A percentile compares a stretch with the other conserved stretches of the same genome.
Conservation (phyloP, 2,888 invertebrate genomes). For the Trichacis sp. region DNA sequence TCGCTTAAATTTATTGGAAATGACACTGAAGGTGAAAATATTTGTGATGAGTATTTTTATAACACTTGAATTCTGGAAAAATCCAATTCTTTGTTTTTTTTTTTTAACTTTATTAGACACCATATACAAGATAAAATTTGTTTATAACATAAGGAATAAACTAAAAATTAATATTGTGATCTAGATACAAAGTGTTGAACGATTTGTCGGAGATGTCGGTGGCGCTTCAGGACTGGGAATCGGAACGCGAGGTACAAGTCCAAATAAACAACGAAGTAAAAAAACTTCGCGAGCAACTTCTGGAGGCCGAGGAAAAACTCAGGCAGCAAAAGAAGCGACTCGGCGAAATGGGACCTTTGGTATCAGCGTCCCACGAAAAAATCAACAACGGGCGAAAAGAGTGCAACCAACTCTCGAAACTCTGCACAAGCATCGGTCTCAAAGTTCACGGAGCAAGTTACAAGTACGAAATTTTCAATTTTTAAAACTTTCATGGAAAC, state of each 20-base stretch:
- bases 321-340: slow-evolving; percentile 55
- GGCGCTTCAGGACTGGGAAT: slow-evolving; percentile 60
- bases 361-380: slow-evolving; percentile 54
- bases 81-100: too few species aligned
- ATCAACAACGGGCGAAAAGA: slow-evolving; percentile 59
- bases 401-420: slow-evolving; percentile 58
- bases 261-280: slow-evolving; percentile 55
- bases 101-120: too few species aligned
- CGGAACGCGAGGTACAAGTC: slow-evolving; percentile 58
- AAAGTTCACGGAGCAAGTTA: slow-evolving; percentile 57
- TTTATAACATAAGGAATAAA: too few species aligned
- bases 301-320: slow-evolving; percentile 55
- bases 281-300: slow-evolving; percentile 56
- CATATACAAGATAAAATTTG: too few species aligned
- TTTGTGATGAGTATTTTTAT: too few species aligned
- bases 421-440: slow-evolving; percentile 60
- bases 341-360: slow-evolving; percentile 54
- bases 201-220: slow-evolving; percentile 62
- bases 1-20: too few species aligned
- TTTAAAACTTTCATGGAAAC: not conserved
- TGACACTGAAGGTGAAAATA: too few species aligned
- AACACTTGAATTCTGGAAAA: too few species aligned
- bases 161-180: too few species aligned
- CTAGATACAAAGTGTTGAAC: slow-evolving; percentile 63
- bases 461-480: slow-evolving; percentile 54